Conservation (phyloP, 2,797 vertebrate genomes). For the Lates japonicus region DNA sequence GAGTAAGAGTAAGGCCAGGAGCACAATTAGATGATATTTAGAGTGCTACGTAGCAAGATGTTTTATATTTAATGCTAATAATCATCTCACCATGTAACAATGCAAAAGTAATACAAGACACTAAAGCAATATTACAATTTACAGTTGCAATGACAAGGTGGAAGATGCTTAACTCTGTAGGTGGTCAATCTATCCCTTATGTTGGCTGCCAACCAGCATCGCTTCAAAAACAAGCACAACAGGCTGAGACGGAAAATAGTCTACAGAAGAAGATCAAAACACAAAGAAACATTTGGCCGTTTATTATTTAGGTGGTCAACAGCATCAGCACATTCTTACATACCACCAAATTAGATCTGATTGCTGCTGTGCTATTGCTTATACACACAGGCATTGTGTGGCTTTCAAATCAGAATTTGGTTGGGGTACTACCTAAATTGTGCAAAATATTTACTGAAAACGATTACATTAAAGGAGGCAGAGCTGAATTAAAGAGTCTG, state of each 20-base stretch:
- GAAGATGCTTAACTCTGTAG: not conserved
- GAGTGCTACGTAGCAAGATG: not conserved
- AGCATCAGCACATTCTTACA: not conserved
- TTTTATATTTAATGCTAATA: not conserved
- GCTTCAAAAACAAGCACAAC: not conserved
- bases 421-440: too few relatives aligned
- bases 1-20: not conserved
- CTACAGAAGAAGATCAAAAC: not conserved
- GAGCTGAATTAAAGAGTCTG: conserved; percentile 22
- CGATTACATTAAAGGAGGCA: not conserved
- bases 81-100: not conserved
- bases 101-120: too few relatives aligned
- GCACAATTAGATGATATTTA: not conserved
- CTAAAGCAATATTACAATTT: not conserved
- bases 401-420: not conserved
- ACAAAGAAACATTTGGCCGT: not conserved
- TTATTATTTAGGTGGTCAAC: too few relatives aligned
- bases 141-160: not conserved
- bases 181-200: not conserved
- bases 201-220: not conserved
- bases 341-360: not conserved
- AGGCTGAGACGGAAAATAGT: not conserved
- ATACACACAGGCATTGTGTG: not conserved
- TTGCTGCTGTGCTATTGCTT: not conserved
- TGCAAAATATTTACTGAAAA: not conserved